Evolutionary conservation across 1,140 invertebrate species (phyloP), one percentile per base, ranked within the genome.

Genomic region (Orchestia grillus): DNA sequence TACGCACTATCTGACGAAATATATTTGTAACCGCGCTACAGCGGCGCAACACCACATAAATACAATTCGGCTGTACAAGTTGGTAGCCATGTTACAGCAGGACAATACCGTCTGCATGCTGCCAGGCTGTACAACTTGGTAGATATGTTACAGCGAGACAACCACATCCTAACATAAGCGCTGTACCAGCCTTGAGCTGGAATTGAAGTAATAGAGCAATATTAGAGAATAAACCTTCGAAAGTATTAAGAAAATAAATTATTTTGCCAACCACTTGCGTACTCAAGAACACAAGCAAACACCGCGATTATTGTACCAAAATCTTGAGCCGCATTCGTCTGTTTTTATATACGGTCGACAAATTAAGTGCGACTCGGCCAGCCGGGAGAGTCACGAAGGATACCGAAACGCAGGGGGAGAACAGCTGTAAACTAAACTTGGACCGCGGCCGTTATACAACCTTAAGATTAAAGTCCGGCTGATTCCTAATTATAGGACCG

Each of bases 401-500:
- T 23, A 19, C 28, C 11, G 28, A 77, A 77, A 15, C 36, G 28
- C 62, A 36, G 28, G 62, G n/a, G 28, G 62, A 23, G 62, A 77
- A 77, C 62, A 77, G 15, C 28, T 77, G 62, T 15, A 77, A 77
- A 43, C 43, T 42, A 90, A 90, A 90, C 88, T 44, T 90, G 88
- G n/a, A 90, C 88, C 88, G 28, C 88, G n/a, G 88, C 88, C 42
- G n/a, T 90, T 90, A 90, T 90, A 90, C n/a, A 90, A 90, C 88
- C 88, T 90, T 44, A 90, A 90, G 43, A 90, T 90, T 90, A 90
- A 90, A 41, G 88, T 90, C 88, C 88, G 88, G n/a, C n/a, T 41
- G 88, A 90, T 90, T 90, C 88, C 43, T 90, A 90, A 90, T 90
- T 90, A 90, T 90, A 42, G 88, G 88, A 90, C 88, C 88, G 88